phyloP scores from a whole-genome alignment of 2,113 vertebrate species.

The Neoarius graeffei region DNA sequence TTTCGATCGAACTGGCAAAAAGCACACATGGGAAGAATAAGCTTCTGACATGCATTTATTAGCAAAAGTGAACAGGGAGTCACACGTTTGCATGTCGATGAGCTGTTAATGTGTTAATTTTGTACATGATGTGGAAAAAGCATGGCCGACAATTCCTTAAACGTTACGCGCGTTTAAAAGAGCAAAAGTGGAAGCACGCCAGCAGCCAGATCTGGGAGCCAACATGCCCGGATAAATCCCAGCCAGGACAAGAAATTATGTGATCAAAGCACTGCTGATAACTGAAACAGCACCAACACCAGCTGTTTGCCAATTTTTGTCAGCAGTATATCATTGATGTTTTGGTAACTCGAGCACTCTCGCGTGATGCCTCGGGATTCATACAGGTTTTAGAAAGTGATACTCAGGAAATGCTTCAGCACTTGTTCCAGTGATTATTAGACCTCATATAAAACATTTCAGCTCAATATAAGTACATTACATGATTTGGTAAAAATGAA shows the following conservation, averaged over 20 bases:
- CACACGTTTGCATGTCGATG: background rate
- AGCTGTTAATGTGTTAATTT: background rate
- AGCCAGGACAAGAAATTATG: background rate
- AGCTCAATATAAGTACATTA: background rate
- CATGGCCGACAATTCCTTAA: background rate
- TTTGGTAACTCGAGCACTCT: constrained; percentile 21
- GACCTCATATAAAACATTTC: background rate
- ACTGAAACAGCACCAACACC: constrained; percentile 10
- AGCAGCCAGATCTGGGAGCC: background rate
- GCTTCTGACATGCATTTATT: background rate
- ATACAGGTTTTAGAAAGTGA: background rate
- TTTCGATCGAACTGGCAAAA: background rate
- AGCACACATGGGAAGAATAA: background rate
- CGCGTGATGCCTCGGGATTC: background rate
- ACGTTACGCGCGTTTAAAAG: background rate
- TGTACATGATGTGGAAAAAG: background rate
- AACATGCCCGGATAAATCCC: background rate
- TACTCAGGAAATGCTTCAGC: background rate
- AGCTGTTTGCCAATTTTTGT: constrained; percentile 18
- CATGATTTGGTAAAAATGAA: background rate
- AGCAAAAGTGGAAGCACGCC: background rate
- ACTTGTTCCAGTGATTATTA: background rate
- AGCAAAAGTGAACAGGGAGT: background rate
- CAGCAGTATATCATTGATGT: constrained; percentile 30
- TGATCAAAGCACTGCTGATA: constrained; percentile 24